Evolutionary conservation across 2,888 invertebrate genomes (phyloP), one percentile per base, ranked within the genome.

Genomic region (Heliconius ethilla): DNA sequence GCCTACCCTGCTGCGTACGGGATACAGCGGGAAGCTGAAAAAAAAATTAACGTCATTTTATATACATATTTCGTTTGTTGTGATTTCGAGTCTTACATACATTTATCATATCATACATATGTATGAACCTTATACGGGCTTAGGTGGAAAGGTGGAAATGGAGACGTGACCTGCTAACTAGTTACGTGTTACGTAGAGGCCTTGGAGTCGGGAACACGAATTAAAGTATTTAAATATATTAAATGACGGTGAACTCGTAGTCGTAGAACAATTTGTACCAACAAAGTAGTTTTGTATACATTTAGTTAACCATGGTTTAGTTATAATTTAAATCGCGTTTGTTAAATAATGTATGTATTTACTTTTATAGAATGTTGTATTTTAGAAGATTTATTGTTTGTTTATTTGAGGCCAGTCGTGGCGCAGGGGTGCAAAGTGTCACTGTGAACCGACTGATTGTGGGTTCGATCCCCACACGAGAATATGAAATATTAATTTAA

Each of bases 81-180:
- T 62, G 4, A 27, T 62, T 27, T 27, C 6, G 27, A 63, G 15
- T 63, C 9, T 27, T 63, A 27, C 25, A 63, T 63, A 63, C 15
- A 65, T 65, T 25, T 65, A 65, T 25, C 67, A 67, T n/a, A n/a
- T n/a, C 4, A 67, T 67, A 67, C 67, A 67, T 67, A 67, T 67
- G 67, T 67, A 67, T 67, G n/a, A 67, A 37, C 22, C 18, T 37
- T 67, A 33, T 22, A 67, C 10, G 33, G 37, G 13, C 11, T 67
- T 67, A 37, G 37, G 33, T 37, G 37, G 33, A 67, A 67, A 67
- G 33, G 37, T 37, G 67, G n/a, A 37, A 37, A 40, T 67, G 2
- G 37, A 67, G 37, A 37, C 67, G 37, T 37, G 67, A n/a, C 29
- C 66, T 33, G 33, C 66, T 66, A 66, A 66, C 66, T 66, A 27